Evolutionary conservation across 2,113 vertebrate species (phyloP).

Genomic region (cattle (Bos taurus)): ARS-UCD2.0 NC_037334.1:15075501-15076000

Average conservation of each 20-base stretch:
- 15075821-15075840: background rate
- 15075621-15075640: background rate
- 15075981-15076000: background rate
- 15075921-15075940: background rate
- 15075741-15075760: conserved; percentile 77
- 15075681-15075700: background rate
- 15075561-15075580: background rate
- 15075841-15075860: background rate
- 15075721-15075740: conserved; percentile 71
- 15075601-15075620: background rate
- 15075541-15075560: background rate
- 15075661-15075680: background rate
- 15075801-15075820: background rate
- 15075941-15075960: background rate
- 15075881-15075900: background rate
- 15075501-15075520: background rate
- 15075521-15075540: background rate
- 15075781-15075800: background rate
- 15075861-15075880: background rate
- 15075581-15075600: background rate
- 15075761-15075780: background rate
- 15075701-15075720: background rate
- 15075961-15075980: background rate
- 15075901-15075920: background rate
- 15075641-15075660: background rate